Conservation (phyloP, 2,888 invertebrate genomes). For the Macaria notata region DNA sequence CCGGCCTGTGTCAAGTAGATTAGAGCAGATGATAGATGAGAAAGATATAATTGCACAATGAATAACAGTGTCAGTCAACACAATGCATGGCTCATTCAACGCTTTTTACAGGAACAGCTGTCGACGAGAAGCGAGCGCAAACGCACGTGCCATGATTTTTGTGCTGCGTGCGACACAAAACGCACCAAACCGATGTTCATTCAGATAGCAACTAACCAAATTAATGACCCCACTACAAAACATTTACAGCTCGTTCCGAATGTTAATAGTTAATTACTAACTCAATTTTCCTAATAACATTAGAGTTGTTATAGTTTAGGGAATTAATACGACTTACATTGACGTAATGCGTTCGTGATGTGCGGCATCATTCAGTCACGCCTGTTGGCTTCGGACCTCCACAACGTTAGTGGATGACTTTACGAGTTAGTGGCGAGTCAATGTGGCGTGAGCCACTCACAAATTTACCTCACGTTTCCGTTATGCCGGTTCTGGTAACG, state of each 20-base stretch:
- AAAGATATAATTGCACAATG: conserved; percentile 51
- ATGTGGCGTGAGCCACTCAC: conserved; percentile 28
- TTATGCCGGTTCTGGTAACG: conserved; percentile 44
- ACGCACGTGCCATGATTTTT: conserved; percentile 46
- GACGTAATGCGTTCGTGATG: conserved; percentile 55
- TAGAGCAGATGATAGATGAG: conserved; percentile 59
- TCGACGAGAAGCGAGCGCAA: conserved; percentile 33
- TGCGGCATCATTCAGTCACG: conserved; percentile 48
- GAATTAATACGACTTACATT: conserved; percentile 47
- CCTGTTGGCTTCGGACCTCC: conserved; percentile 41
- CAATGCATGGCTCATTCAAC: conserved; percentile 46
- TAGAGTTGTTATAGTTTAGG: conserved; percentile 51
- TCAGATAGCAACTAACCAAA: conserved; percentile 38
- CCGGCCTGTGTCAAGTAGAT: conserved; percentile 31
- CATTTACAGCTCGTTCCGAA: conserved; percentile 57
- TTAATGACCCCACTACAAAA: conserved; percentile 54
- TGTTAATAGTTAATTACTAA: conserved; percentile 64
- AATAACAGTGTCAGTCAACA: conserved; percentile 52
- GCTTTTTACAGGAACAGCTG: conserved; percentile 66
- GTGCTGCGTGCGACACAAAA: conserved; percentile 37
- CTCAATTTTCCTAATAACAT: conserved; percentile 53
- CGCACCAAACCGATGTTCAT: conserved; percentile 35
- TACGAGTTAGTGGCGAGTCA: conserved; percentile 29
- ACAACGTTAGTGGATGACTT: conserved; percentile 39
- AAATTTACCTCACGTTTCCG: conserved; percentile 41